These are phyloP conservation scores for Hylia prasina DNA, from an alignment of 2,113 vertebrate species.

Conservation along the genomic window DNA sequence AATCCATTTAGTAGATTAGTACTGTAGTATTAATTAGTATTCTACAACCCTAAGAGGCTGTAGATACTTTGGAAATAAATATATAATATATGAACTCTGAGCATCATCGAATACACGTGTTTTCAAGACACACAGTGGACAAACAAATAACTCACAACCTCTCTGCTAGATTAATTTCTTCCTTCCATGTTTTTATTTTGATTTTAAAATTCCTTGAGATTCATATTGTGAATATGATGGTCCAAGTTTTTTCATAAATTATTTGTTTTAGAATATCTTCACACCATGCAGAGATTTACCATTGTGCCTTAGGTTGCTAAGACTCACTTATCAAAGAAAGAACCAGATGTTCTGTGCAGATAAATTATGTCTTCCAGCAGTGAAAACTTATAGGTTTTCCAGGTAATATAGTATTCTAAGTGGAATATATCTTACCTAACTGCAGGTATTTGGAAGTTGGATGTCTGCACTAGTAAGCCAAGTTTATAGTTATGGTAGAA, in stretches of 20 bases:
- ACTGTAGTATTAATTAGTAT: no score
- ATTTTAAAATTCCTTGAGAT: background rate
- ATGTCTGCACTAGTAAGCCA: background rate
- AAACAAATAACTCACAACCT: background rate
- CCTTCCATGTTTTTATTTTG: background rate
- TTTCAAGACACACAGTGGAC: background rate
- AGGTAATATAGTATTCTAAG: background rate
- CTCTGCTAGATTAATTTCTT: background rate
- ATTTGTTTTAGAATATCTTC: background rate
- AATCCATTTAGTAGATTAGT: background rate
- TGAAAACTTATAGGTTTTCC: background rate
- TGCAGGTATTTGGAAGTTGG: background rate
- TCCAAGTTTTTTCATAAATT: background rate
- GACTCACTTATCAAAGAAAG: background rate
- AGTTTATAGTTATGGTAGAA: background rate
- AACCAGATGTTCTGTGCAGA: background rate
- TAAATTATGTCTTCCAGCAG: background rate
- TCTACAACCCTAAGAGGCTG: fast-evolving
- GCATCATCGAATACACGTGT: background rate
- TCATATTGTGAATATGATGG: background rate
- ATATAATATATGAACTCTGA: background rate
- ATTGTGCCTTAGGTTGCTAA: background rate
- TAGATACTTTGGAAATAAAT: background rate
- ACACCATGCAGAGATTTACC: background rate
- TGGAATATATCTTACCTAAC: background rate